phyloP scores from a whole-genome alignment of 2,888 invertebrate species.

The Plebejus anna region DNA sequence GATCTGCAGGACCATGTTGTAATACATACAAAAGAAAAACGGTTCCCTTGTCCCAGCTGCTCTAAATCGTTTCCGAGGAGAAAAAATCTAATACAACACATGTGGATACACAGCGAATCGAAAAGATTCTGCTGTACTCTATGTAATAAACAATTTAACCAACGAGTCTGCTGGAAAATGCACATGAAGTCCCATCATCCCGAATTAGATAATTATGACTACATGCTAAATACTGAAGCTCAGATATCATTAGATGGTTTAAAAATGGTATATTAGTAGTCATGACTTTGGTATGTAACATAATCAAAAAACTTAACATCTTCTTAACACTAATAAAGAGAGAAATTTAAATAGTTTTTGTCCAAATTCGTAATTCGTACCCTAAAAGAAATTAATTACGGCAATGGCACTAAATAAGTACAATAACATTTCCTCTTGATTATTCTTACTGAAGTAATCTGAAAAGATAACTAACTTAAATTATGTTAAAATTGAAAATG shows the following conservation, averaged over 20 bases:
- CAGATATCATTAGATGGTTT: conserved; percentile 49
- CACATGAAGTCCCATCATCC: conserved; percentile 70
- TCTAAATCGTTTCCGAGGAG: conserved; percentile 64
- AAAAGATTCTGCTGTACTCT: conserved; percentile 63
- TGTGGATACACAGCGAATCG: conserved; percentile 68
- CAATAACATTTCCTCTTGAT: not conserved
- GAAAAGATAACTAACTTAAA: not conserved
- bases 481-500: conserved; percentile 35
- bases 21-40: conserved; percentile 75
- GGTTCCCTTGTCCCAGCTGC: conserved; percentile 73
- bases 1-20: conserved; percentile 67
- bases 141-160: conserved; percentile 68
- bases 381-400: not conserved
- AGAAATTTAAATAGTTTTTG: too few relatives aligned
- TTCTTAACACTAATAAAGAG: not conserved
- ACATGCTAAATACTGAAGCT: conserved; percentile 52
- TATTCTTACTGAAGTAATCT: not conserved
- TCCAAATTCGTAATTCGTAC: not conserved
- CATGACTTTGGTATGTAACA: not conserved
- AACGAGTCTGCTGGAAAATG: conserved; percentile 66
- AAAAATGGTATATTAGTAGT: conserved; percentile 38
- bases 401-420: not conserved
- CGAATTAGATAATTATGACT: conserved; percentile 51
- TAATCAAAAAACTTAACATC: not conserved
- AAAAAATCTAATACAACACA: conserved; percentile 64